These are phyloP conservation scores for Melinopterus prodromus DNA, from an alignment of 2,888 invertebrate species.

Conservation along the genomic window DNA sequence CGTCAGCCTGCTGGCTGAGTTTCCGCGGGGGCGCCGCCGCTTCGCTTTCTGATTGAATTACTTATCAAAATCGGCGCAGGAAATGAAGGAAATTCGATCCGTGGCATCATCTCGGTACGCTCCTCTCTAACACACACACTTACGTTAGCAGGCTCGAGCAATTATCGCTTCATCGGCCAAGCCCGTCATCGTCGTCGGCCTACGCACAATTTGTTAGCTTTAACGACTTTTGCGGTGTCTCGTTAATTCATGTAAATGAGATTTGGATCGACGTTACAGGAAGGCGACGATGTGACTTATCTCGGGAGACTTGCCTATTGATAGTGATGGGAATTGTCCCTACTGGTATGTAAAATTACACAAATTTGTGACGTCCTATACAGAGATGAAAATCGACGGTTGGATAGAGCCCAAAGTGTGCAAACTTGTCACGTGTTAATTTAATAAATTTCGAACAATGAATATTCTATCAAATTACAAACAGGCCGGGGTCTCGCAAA, in stretches of 20 bases:
- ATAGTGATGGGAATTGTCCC: no score
- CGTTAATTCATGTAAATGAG: slow-evolving; percentile 4
- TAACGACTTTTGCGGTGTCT: background rate
- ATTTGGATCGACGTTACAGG: background rate
- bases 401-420: no score
- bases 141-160: background rate
- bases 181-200: background rate
- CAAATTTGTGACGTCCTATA: no score
- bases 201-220: background rate
- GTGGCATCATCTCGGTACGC: background rate
- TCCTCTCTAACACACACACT: background rate
- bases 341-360: no score
- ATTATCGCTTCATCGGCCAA: background rate
- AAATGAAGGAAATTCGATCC: background rate
- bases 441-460: no score
- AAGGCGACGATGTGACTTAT: background rate
- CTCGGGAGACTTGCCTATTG: background rate
- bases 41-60: background rate
- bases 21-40: background rate
- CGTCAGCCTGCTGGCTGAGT: background rate
- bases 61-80: background rate
- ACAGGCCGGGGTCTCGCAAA: no score
- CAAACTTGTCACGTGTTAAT: no score
- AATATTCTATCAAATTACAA: no score
- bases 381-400: no score